Percentiles rank a stretch among this genome's conserved stretches.
These are phyloP conservation scores for Drosophila lacertosa DNA, from an alignment of 1,140 invertebrate species.

Conservation along the genomic window DNA sequence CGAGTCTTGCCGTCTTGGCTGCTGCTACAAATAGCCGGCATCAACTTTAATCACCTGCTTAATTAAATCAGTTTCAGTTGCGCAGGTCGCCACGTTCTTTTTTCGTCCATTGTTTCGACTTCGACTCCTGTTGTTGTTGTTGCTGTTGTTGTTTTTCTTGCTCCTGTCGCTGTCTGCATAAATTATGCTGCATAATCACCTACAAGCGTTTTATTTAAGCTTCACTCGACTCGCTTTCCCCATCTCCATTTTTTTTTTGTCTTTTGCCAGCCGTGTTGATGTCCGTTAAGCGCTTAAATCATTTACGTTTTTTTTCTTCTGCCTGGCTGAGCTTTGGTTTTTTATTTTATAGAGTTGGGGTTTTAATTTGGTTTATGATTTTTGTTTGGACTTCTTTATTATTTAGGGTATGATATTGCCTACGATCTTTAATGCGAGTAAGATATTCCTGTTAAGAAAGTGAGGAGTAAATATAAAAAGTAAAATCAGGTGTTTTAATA, in stretches of 20 bases:
- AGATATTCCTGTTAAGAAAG: too few species aligned
- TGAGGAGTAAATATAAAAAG: too few species aligned
- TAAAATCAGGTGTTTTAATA: too few species aligned
- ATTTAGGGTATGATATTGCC: neutral
- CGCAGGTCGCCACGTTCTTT: constrained; percentile 33
- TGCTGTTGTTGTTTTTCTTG: constrained; percentile 39
- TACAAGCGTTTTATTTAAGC: constrained; percentile 73
- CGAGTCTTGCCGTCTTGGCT: constrained; percentile 63
- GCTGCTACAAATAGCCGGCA: constrained; percentile 77
- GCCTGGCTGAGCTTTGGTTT: constrained; percentile 27
- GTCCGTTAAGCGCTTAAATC: constrained; percentile 74
- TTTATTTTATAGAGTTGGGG: constrained; percentile 3
- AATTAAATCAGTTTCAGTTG: constrained; percentile 79
- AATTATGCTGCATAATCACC: constrained; percentile 79
- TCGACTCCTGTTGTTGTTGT: constrained; percentile 15
- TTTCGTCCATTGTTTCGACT: constrained; percentile 14
- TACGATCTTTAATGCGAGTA: neutral
- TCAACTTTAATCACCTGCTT: constrained; percentile 83
- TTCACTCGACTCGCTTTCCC: constrained; percentile 48
- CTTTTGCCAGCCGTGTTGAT: constrained; percentile 34
- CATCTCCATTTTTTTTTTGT: constrained; percentile 34
- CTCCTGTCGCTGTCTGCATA: constrained; percentile 58
- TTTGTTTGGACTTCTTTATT: neutral
- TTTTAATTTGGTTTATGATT: constrained; percentile 25
- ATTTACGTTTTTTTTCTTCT: constrained; percentile 52